Conservation (phyloP, 2,113 vertebrate species). For the Sorex araneus region DNA sequence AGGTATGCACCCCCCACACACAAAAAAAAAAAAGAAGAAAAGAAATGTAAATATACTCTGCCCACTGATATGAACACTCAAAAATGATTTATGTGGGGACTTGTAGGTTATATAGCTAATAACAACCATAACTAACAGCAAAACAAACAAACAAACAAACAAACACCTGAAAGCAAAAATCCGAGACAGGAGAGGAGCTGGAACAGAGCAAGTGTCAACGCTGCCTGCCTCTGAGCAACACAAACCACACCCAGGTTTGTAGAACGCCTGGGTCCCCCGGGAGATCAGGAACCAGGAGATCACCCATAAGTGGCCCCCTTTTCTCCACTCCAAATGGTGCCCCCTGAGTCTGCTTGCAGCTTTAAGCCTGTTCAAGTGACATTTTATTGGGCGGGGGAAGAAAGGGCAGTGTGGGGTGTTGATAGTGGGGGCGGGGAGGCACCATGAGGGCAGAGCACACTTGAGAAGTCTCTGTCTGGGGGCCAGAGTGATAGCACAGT, state of each 20-base stretch:
- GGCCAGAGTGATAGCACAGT: no score
- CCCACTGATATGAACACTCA: background rate
- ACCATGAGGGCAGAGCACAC: no score
- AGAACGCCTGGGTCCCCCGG: background rate
- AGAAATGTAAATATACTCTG: background rate
- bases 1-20: no score
- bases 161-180: background rate
- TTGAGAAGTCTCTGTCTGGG: no score
- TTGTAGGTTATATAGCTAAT: background rate
- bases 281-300: background rate
- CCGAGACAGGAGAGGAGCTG: background rate
- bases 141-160: no score
- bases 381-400: background rate
- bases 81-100: conserved; percentile 4
- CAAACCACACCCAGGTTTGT: background rate
- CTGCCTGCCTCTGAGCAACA: background rate
- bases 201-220: no score
- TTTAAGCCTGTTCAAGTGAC: background rate
- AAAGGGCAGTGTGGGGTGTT: no score
- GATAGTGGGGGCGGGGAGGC: background rate
- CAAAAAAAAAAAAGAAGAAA: no score
- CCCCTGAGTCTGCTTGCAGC: conserved; percentile 7
- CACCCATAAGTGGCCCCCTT: background rate
- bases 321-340: background rate
- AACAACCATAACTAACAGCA: background rate